Conservation (phyloP, 1,140 invertebrate species). For the Drosophila yakuba region DNA sequence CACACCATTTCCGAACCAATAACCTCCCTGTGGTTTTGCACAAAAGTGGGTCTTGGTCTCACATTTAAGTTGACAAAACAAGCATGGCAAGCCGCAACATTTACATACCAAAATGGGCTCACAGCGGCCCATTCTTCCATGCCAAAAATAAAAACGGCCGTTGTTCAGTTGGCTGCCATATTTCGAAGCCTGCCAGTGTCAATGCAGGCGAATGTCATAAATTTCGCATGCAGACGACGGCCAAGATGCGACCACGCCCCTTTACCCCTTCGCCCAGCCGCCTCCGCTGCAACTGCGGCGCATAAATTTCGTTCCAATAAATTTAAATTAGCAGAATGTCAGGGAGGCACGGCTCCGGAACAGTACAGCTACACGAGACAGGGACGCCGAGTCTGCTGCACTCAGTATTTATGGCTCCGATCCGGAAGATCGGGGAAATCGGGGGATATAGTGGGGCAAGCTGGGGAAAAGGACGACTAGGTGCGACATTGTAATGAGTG, state of each 20-base stretch:
- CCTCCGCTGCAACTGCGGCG: slow-evolving; percentile 29
- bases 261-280: neutral
- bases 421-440: neutral
- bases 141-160: slow-evolving; percentile 30
- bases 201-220: slow-evolving; percentile 74
- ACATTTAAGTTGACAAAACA: slow-evolving; percentile 15
- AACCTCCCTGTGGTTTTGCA: neutral
- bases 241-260: slow-evolving; percentile 25
- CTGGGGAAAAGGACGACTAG: slow-evolving; percentile 6
- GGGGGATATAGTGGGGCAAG: neutral
- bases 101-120: slow-evolving; percentile 24
- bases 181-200: slow-evolving; percentile 66
- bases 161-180: slow-evolving; percentile 46
- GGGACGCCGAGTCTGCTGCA: slow-evolving; percentile 53
- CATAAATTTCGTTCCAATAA: slow-evolving; percentile 79
- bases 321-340: slow-evolving; percentile 76
- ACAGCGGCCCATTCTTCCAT: neutral
- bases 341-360: slow-evolving; percentile 42
- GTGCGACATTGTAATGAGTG: slow-evolving; percentile 48
- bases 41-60: neutral
- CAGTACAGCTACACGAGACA: slow-evolving; percentile 38
- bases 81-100: slow-evolving; percentile 13
- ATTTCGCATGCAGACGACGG: slow-evolving; percentile 52
- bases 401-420: slow-evolving; percentile 70
- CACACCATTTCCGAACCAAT: neutral